Conservation (phyloP, 2,888 invertebrate genomes). For the Thereva nobilitata region DNA sequence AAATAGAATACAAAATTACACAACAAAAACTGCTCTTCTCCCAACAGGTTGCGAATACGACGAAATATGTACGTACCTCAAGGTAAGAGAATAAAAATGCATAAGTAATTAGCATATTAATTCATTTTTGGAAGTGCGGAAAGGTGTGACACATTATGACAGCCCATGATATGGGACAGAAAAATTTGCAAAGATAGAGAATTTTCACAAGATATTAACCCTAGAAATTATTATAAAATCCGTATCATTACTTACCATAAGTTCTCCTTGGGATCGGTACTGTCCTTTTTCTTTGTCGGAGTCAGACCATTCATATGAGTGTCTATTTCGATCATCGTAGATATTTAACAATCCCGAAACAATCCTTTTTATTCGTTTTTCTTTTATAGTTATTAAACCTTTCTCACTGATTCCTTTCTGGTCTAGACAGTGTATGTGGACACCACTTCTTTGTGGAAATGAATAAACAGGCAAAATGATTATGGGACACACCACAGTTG, state of each 20-base stretch:
- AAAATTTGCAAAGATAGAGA: not conserved
- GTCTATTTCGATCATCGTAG: conserved; percentile 36
- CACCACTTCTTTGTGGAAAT: conserved; percentile 11
- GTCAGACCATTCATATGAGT: conserved; percentile 37
- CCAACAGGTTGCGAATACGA: conserved; percentile 16
- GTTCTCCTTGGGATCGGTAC: conserved; percentile 39
- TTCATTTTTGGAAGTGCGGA: conserved; percentile 34
- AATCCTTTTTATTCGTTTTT: not conserved
- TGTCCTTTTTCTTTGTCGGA: conserved; percentile 36
- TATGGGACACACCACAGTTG: conserved; percentile 8
- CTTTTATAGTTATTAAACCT: conserved; percentile 12
- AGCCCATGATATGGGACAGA: conserved; percentile 21
- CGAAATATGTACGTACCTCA: not conserved
- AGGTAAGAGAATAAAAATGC: not conserved
- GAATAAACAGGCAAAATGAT: conserved; percentile 18
- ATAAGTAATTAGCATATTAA: conserved; percentile 39
- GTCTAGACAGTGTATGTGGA: not conserved
- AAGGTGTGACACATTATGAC: conserved; percentile 39
- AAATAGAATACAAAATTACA: not conserved
- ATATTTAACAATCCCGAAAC: not conserved
- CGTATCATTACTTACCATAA: conserved; percentile 36
- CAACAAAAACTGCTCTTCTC: not conserved
- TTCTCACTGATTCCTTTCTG: conserved; percentile 11
- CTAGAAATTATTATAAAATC: too few species aligned
- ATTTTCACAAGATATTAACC: not conserved